Base-by-base conservation (phyloP, 2,797 vertebrate genomes). In the Sebastes jordani region DNA sequence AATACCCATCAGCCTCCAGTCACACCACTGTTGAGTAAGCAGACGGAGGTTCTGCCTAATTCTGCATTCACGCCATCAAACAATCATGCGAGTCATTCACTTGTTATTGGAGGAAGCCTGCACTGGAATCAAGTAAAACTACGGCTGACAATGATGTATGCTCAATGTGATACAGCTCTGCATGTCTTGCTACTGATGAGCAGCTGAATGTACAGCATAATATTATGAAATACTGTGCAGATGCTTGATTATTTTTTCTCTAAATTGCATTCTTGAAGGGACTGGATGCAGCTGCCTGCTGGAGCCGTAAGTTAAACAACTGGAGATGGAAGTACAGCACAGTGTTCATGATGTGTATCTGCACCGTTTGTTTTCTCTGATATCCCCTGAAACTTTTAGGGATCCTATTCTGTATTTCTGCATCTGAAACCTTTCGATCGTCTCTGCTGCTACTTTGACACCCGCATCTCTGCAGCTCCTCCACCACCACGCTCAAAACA, bases 1-100 rank as follows among this genome's bases (percentile, higher is more conserved):
- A 79, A 80, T 8, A 49, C 7, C 36, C 60, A n/a, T 29, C 20
- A 64, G 59, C 61, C 69, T 56, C 16, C 16, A 56, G 61, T 42
- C 60, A 18, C 13, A 8, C 30, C 10, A 58, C 14, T 46, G 77
- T 11, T 16, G 59, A 74, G 27, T 10, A 25, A 63, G 22, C 27
- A 52, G 36, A 27, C 7, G 11, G 5, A n/a, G 42, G 23, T 13
- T 54, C 36, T 7, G 27, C 14, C 46, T 36, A 16, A 20, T 10
- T 59, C 27, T 68, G 34, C 13, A 16, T 56, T 29, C 8, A 38
- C 7, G 2, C 27, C 18, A 34, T 9, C 49, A 55, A 36, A 67
- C 23, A 9, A 27, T 49, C 22, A 14, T 14, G 7, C 5, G 42
- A 34, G 22, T 2, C 6, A 2, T 62, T 29, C 8, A 16, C 8